These are phyloP conservation scores for Homarus americanus DNA, from an alignment of 1,140 invertebrate genomes.

Conservation along the genomic window DNA sequence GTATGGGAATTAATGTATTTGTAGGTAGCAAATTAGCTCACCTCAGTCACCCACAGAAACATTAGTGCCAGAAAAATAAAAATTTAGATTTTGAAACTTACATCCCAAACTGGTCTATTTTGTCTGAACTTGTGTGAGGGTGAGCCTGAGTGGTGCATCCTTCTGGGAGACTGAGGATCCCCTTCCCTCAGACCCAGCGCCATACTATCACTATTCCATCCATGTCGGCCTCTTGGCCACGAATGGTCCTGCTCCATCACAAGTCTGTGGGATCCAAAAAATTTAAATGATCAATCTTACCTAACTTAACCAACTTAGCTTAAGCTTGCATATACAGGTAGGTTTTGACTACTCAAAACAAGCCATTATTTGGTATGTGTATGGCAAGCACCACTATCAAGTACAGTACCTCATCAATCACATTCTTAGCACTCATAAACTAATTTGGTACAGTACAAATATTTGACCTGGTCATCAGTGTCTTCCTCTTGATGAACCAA, in stretches of 20 bases:
- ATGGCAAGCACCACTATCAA: too few species aligned
- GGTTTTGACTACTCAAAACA: too few species aligned
- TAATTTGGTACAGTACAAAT: too few species aligned
- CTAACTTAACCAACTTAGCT: too few species aligned
- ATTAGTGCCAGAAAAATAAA: neutral
- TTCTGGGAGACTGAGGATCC: slow-evolving; percentile 41
- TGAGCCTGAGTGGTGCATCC: slow-evolving; percentile 52
- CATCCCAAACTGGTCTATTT: slow-evolving; percentile 60
- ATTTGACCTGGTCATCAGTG: too few species aligned
- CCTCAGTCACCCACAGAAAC: neutral
- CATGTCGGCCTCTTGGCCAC: slow-evolving; percentile 18
- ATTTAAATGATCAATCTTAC: neutral
- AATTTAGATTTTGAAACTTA: slow-evolving; percentile 1
- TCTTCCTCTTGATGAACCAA: too few species aligned
- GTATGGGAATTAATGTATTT: too few species aligned
- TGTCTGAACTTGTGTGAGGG: slow-evolving; percentile 48
- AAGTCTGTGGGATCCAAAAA: slow-evolving; percentile 12
- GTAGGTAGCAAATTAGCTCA: neutral
- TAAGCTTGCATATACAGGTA: too few species aligned
- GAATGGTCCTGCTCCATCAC: slow-evolving; percentile 42
- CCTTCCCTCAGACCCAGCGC: slow-evolving; percentile 35
- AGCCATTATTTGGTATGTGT: too few species aligned
- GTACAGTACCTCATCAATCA: too few species aligned
- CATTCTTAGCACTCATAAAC: too few species aligned
- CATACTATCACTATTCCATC: slow-evolving; percentile 26